These are phyloP conservation scores for Sitta europaea DNA, from an alignment of 2,113 vertebrate genomes.

Conservation along the genomic window DNA sequence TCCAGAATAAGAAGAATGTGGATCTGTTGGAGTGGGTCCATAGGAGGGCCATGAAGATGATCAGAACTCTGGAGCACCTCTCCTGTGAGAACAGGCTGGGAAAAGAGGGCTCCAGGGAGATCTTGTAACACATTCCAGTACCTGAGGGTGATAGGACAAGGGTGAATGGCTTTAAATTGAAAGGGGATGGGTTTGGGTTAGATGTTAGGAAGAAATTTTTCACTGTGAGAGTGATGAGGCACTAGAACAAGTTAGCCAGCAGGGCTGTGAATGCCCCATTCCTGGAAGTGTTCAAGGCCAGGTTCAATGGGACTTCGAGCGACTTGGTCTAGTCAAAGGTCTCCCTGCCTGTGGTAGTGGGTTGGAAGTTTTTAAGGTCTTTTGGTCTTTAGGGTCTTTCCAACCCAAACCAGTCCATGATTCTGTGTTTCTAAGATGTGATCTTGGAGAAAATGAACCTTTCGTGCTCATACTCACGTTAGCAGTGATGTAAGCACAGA, in stretches of 20 bases:
- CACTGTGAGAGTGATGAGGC: background rate
- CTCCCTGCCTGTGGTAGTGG: background rate
- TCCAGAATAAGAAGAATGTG: fast-evolving
- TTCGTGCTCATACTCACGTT: fast-evolving
- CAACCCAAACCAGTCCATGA: background rate
- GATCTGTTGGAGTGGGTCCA: background rate
- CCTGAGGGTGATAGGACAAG: background rate
- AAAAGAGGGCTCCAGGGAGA: background rate
- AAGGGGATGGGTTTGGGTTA: background rate
- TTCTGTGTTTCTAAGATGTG: background rate
- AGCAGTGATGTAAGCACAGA: background rate
- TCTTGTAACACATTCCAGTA: background rate
- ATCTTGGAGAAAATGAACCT: background rate
- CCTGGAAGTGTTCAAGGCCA: background rate
- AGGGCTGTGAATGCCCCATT: background rate
- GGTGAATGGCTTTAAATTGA: background rate
- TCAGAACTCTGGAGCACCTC: background rate
- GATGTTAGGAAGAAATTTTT: background rate
- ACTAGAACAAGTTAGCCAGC: background rate
- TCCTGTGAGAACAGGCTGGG: background rate
- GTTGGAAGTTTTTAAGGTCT: background rate
- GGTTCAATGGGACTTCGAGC: background rate
- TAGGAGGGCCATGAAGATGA: background rate
- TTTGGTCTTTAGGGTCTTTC: background rate
- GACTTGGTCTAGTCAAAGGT: background rate